A percentile compares a stretch with the other conserved stretches of the same genome.
These are phyloP conservation scores for Archocentrus centrarchus DNA, from an alignment of 2,113 vertebrate species.

Conservation along the genomic window DNA sequence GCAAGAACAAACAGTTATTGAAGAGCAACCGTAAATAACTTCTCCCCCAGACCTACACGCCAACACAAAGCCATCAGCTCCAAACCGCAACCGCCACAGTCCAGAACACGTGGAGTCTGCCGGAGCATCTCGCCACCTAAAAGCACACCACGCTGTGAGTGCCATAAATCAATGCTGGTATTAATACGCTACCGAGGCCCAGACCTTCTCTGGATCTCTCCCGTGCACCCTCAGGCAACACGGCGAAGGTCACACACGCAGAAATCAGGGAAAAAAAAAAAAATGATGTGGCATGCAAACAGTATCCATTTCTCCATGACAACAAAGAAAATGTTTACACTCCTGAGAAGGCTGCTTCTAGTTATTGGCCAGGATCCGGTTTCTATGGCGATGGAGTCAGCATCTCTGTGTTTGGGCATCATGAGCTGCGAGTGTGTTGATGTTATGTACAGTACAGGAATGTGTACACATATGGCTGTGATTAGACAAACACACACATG, in stretches of 20 bases:
- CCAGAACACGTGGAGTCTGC: slow-evolving; percentile 46
- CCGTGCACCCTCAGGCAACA: slow-evolving; percentile 2
- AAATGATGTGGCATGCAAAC: slow-evolving; percentile 49
- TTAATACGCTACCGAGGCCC: slow-evolving; percentile 24
- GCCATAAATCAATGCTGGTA: slow-evolving; percentile 35
- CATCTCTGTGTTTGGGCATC: slow-evolving; percentile 70
- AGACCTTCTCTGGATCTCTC: slow-evolving; percentile 16
- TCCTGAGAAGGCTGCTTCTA: slow-evolving; percentile 43
- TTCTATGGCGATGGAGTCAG: slow-evolving; percentile 62
- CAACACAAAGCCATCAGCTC: slow-evolving; percentile 25
- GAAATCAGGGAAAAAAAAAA: slow-evolving; percentile 44
- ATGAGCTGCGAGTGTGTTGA: slow-evolving; percentile 63
- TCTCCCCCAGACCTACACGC: slow-evolving; percentile 23
- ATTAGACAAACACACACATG: slow-evolving; percentile 67
- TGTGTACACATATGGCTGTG: slow-evolving; percentile 75
- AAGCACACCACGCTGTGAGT: slow-evolving; percentile 34
- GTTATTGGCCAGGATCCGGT: slow-evolving; percentile 53
- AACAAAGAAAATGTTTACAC: slow-evolving; percentile 75
- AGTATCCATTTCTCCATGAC: slow-evolving; percentile 66
- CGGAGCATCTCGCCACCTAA: slow-evolving; percentile 46
- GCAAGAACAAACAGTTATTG: slow-evolving; percentile 45
- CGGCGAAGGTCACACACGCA: slow-evolving; percentile 23
- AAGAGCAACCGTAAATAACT: slow-evolving; percentile 36
- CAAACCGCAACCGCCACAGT: slow-evolving; percentile 46
- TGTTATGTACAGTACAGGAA: slow-evolving; percentile 73